phyloP scores from a whole-genome alignment of 2,888 invertebrate genomes.

The Coleophora flavipennella region DNA sequence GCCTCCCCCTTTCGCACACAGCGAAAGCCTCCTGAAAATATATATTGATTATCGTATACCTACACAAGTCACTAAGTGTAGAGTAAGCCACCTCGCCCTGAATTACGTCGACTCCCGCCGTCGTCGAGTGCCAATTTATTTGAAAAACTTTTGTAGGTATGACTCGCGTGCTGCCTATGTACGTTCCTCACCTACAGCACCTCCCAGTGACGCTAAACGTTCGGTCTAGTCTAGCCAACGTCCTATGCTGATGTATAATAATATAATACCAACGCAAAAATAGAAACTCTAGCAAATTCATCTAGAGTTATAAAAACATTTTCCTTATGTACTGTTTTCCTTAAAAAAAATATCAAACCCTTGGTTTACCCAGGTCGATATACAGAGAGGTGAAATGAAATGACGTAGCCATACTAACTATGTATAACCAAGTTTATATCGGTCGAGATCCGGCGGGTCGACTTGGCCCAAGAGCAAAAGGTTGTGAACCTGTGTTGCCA shows the following conservation, averaged over 20 bases:
- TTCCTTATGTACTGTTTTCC: no score
- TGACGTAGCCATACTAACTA: slow-evolving; percentile 28
- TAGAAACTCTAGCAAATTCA: slow-evolving; percentile 14
- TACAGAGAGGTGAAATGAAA: slow-evolving; percentile 23
- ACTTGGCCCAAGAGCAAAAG: slow-evolving; percentile 51
- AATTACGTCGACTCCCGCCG: slow-evolving; percentile 40
- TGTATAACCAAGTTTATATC: slow-evolving; percentile 26
- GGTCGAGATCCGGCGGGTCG: slow-evolving; percentile 38
- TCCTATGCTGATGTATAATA: slow-evolving; percentile 27
- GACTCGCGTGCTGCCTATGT: not conserved
- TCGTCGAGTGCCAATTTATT: slow-evolving; percentile 66
- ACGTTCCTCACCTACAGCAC: slow-evolving; percentile 2
- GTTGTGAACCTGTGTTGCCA: slow-evolving; percentile 47
- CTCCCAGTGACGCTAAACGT: no score
- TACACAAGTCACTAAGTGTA: slow-evolving; percentile 54
- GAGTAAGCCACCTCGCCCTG: slow-evolving; percentile 47
- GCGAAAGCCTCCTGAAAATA: slow-evolving; percentile 72
- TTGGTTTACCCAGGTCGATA: slow-evolving; percentile 16
- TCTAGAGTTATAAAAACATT: no score
- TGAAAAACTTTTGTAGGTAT: slow-evolving; percentile 46
- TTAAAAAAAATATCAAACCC: not conserved
- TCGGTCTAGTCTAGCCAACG: slow-evolving; percentile 18
- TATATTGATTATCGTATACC: slow-evolving; percentile 72
- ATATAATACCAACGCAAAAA: slow-evolving; percentile 33
- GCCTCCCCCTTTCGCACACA: slow-evolving; percentile 47